Base-by-base conservation (phyloP, 2,113 vertebrate species). In the Spea bombifrons region DNA sequence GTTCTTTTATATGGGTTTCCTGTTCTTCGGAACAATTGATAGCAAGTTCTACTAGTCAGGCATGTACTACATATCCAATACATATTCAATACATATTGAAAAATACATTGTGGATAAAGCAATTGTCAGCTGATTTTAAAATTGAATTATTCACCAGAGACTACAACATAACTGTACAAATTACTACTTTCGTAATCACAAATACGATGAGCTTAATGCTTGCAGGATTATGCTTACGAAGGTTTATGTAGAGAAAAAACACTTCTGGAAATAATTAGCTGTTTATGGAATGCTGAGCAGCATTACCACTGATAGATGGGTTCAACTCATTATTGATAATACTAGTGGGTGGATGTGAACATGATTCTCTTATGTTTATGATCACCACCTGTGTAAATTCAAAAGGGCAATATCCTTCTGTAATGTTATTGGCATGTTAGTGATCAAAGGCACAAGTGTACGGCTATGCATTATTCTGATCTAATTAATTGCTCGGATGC, bases 191-290 rank as follows among this genome's bases (percentile, higher is more conserved):
- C 12, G 63, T 77, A 49, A 70, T 77, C 66, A 49, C 66, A 68
- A 59, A 48, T 77, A 71, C 47, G 43, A 13, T 67, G 69, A 61
- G 55, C 68, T 70, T 45, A 77, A 77, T 70, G 75, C 63, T 69
- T 77, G 55, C 50, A 45, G 59, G 68, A 77, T 77, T 77, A 77
- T 16, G 75, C 68, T 77, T 46, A 77, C 59, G 70, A 71, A 77
- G 49, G 57, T 70, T 59, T 59, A 77, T 61, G 75, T 77, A 30
- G 13, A 7, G 52, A 77, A 61, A 70, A 77, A 61, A 63, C 67
- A 55, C 66, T 70, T 70, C 55, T 70, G 47, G 53, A 61, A 77
- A 77, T 77, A 77, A 77, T 77, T 77, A 77, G 52, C 66, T 70
- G 53, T 59, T 63, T 13, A 16, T 57, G 16, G 68, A 77, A 77